Evolutionary conservation across 2,113 vertebrate species (phyloP).

Genomic region (Danionella cerebrum): DNA sequence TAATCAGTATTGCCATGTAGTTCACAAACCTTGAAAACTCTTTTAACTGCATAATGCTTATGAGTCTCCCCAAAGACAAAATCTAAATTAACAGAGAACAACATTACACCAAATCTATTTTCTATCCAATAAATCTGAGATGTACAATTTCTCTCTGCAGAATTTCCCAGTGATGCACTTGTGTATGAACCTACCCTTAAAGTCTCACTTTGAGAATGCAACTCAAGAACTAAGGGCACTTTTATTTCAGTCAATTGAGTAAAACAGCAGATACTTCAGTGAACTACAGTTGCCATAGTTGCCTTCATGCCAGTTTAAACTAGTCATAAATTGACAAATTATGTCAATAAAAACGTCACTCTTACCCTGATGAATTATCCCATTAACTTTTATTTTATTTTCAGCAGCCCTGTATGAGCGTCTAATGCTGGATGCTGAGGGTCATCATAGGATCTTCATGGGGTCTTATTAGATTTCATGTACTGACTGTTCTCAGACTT

Average conservation of each 20-base stretch:
- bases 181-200: not conserved
- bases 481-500: slow-evolving; percentile 18
- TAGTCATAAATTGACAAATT: not conserved
- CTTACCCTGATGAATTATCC: slow-evolving; percentile 26
- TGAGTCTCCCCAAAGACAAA: slow-evolving; percentile 54
- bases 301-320: not conserved
- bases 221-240: not conserved
- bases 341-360: not conserved
- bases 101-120: slow-evolving; percentile 40
- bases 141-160: not conserved
- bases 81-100: slow-evolving; percentile 48
- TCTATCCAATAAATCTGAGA: slow-evolving; percentile 4
- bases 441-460: slow-evolving; percentile 21
- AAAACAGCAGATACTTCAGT: too few species aligned
- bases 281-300: not conserved
- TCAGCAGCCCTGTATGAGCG: slow-evolving; percentile 11
- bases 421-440: slow-evolving; percentile 22
- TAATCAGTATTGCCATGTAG: not conserved
- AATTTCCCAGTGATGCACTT: not conserved
- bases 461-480: slow-evolving; percentile 25
- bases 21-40: slow-evolving; percentile 14
- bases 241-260: too few species aligned
- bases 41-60: slow-evolving; percentile 48
- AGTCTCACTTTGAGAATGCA: too few species aligned
- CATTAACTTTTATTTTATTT: slow-evolving; percentile 37